Evolutionary conservation across 2,113 vertebrate species (phyloP), one percentile per base, ranked within the genome.

Genomic region (Aramus guarauna): DNA sequence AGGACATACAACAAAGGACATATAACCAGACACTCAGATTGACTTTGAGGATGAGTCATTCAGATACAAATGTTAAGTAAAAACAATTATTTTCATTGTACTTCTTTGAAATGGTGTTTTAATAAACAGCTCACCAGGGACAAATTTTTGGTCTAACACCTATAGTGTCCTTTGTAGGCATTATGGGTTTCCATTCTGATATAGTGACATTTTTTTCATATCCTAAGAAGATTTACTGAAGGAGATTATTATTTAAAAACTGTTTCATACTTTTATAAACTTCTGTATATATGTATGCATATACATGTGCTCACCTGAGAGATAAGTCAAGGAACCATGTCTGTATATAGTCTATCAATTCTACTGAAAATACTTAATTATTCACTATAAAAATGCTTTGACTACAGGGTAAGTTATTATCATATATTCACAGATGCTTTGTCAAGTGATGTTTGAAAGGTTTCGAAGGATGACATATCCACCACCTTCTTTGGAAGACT

Each of bases 1-100:
- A 94, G 50, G 56, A 56, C 64, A 34, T 23, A 47, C 39, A 10
- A 56, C 81, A 78, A 83, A 94, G 50, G 56, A 56, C 64, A 34
- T 23, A 47, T 8, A 95, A 81, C 47, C 34, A 86, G 62, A 56
- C 55, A 24, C 22, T n/a, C 39, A 24, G 45, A 34, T 47, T 92
- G 79, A 80, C 80, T 94, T 87, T 74, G 55, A 69, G 88, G 47
- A 55, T 76, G 71, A 89, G 48, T 94, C 43, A 48, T 83, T 94
- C 59, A 66, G 37, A 72, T 78, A 85, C n/a, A 92, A 90, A 92
- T 84, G 41, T 79, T 71, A 88, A 94, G 29, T 73, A 93, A 88
- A 88, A 45, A 14, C 5, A 82, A 34, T 94, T 94, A 52, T 92
- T 94, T 95, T 92, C 63, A 60, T 86, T 76, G 50, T 67, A 43